A percentile compares a stretch with the other conserved stretches of the same genome.
Evolutionary conservation across 2,797 vertebrate genomes (phyloP).

Genomic region (Bradypus variegatus): DNA sequence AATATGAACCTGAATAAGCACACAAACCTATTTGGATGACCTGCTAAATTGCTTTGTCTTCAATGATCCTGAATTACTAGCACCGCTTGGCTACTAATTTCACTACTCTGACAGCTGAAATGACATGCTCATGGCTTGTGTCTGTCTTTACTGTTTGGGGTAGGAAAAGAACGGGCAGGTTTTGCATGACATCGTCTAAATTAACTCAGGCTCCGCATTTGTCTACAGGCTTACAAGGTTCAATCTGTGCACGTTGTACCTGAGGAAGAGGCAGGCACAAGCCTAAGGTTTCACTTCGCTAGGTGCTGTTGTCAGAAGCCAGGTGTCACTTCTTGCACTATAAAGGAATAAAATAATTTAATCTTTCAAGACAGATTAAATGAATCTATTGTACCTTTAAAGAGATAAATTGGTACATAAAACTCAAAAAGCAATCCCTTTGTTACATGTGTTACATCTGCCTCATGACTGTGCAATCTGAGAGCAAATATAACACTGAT

Average conservation of each 20-base stretch:
- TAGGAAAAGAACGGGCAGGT: conserved; percentile 43
- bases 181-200: conserved; percentile 56
- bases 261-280: conserved; percentile 44
- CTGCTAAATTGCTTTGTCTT: not conserved
- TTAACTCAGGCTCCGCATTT: conserved; percentile 50
- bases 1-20: conserved; percentile 44
- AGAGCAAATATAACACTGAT: not conserved
- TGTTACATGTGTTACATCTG: not conserved
- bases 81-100: not conserved
- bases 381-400: conserved; percentile 66
- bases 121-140: not conserved
- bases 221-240: not conserved
- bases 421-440: conserved; percentile 51
- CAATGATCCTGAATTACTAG: fast-evolving
- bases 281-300: conserved; percentile 54
- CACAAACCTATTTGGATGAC: conserved; percentile 13
- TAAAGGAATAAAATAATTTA: conserved; percentile 67
- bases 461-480: not conserved
- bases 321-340: conserved; percentile 50
- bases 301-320: conserved; percentile 42
- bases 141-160: conserved; percentile 14
- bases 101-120: conserved; percentile 38
- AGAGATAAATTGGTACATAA: conserved; percentile 58
- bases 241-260: not conserved
- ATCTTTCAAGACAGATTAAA: conserved; percentile 64